Conservation (phyloP, 1,140 invertebrate species). For the Araneus ventricosus region DNA sequence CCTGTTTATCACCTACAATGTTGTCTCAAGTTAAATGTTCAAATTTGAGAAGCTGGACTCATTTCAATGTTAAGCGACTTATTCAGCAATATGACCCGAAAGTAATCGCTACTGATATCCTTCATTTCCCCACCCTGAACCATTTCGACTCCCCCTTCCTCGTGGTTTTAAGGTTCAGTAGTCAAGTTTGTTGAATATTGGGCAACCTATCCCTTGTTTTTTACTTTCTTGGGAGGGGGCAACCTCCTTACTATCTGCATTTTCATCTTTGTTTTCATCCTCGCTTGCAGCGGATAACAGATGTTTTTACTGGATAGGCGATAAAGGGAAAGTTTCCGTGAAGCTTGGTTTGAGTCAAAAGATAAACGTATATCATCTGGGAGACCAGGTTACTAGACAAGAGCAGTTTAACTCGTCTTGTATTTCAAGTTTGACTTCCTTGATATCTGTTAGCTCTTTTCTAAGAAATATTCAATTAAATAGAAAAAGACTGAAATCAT, state of each 20-base stretch:
- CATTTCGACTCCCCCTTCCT: neutral
- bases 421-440: too few species aligned
- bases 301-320: slow-evolving; percentile 15
- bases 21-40: slow-evolving; percentile 26
- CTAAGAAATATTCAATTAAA: too few species aligned
- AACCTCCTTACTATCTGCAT: neutral
- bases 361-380: neutral
- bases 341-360: neutral
- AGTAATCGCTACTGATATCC: slow-evolving; percentile 43
- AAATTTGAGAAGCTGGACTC: neutral
- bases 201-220: slow-evolving; percentile 36
- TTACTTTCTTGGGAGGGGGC: neutral
- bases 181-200: slow-evolving; percentile 5
- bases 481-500: too few species aligned
- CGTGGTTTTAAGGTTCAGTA: neutral
- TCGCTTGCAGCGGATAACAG: slow-evolving; percentile 10
- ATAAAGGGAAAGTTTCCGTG: neutral
- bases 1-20: slow-evolving; percentile 58
- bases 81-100: slow-evolving; percentile 13
- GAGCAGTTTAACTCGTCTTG: neutral
- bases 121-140: slow-evolving; percentile 3
- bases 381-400: neutral
- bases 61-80: slow-evolving; percentile 20
- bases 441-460: too few species aligned
- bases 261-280: slow-evolving; percentile 46